Conservation (phyloP, 2,888 invertebrate genomes). For the Dermolepida albohirtum region DNA sequence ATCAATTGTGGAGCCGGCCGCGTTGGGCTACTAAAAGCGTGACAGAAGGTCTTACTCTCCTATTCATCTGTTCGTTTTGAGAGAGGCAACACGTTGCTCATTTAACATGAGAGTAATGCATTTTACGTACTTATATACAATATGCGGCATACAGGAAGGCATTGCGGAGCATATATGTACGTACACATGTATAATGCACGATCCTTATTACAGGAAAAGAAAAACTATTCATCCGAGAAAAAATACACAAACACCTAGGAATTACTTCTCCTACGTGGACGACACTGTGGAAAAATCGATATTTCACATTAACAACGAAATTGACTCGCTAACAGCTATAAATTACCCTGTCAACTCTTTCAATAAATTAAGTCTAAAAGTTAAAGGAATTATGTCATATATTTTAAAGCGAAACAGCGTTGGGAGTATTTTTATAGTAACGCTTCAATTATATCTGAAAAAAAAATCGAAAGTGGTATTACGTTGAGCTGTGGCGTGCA, state of each 20-base stretch:
- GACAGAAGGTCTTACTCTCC: conserved; percentile 41
- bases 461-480: not conserved
- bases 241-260: too few relatives aligned
- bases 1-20: conserved; percentile 36
- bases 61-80: conserved; percentile 40
- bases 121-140: too few relatives aligned
- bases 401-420: conserved; percentile 1
- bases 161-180: too few relatives aligned
- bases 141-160: too few relatives aligned
- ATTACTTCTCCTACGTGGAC: too few relatives aligned
- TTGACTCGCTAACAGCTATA: conserved; percentile 6
- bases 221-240: too few relatives aligned
- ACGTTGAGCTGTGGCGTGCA: not conserved
- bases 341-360: conserved; percentile 16
- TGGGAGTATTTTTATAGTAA: not conserved
- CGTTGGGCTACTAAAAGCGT: conserved; percentile 36
- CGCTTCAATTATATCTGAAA: conserved; percentile 1
- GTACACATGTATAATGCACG: too few relatives aligned
- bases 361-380: conserved; percentile 15
- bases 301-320: conserved; percentile 1
- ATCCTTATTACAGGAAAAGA: too few relatives aligned
- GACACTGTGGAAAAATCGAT: too few relatives aligned
- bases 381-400: conserved; percentile 17
- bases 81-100: conserved; percentile 1
- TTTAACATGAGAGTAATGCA: too few relatives aligned